Percentiles rank a stretch among this genome's conserved stretches.
Evolutionary conservation across 2,113 vertebrate genomes (phyloP).

Genomic region (Ranitomeya variabilis): DNA sequence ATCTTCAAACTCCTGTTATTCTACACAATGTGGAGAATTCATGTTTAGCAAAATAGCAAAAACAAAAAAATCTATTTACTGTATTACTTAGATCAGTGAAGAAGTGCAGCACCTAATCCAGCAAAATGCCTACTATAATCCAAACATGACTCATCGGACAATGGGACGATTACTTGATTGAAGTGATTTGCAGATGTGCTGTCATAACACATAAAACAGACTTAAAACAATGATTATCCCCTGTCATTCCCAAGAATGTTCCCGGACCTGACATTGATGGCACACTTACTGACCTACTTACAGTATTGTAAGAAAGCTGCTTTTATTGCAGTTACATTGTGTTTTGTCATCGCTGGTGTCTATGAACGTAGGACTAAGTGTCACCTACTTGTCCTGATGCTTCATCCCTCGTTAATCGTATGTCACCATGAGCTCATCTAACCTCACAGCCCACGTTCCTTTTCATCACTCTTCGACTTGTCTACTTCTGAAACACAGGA

Average conservation of each 20-base stretch:
- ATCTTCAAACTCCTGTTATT: background rate
- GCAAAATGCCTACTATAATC: background rate
- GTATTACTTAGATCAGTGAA: background rate
- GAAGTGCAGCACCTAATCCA: background rate
- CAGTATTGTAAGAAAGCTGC: background rate
- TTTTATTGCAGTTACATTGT: background rate
- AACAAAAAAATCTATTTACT: background rate
- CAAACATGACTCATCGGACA: slow-evolving; percentile 15
- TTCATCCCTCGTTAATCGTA: background rate
- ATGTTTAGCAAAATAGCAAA: background rate
- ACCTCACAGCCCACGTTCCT: background rate
- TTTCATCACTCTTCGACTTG: background rate
- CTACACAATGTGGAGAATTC: background rate
- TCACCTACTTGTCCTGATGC: background rate
- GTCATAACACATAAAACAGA: background rate
- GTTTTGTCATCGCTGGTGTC: background rate
- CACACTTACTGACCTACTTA: slow-evolving; percentile 9
- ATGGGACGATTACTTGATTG: slow-evolving; percentile 13
- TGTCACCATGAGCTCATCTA: background rate
- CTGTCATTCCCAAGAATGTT: background rate
- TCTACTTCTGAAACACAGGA: background rate
- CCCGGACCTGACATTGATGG: background rate
- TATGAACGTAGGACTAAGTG: background rate
- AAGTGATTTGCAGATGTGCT: background rate
- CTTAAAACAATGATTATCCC: slow-evolving; percentile 10